Base-by-base conservation (phyloP, 1,140 invertebrate genomes). In the Manduca sexta region DNA sequence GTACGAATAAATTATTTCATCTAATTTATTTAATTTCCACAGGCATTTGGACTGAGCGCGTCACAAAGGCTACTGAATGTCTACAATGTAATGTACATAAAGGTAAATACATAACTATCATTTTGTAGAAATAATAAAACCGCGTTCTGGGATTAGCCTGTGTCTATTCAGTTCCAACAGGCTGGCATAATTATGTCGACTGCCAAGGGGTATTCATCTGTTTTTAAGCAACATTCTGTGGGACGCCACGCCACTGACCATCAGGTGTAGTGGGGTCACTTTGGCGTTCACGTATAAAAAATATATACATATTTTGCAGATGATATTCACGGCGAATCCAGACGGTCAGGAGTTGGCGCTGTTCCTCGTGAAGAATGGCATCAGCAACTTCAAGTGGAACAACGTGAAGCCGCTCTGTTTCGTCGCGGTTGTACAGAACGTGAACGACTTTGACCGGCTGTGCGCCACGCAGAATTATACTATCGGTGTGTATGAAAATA, bases 41-140 rank as follows among this genome's bases (percentile, higher is more conserved):
- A 81, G 77, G 66, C 66, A 12, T 18, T 78, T 2, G 75, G 77
- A 13, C 41, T 79, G n/a, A 81, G 79, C n/a, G 51, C 75, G 2
- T 72, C 74, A 0, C 69, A 78, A 39, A 56, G 75, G 35, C 26
- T 79, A 26, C 40, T 79, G 10, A 74, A 78, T 43, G 43, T 73
- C 0, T 55, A 60, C 60, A 75, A 77, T 47, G 60, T 60, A 4
- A 54, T 79, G 2, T 58, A 59, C 33, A 61, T 73, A 2, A 61
- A 66, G 56, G 63, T 66, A 53, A 31, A 13, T 8, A n/a, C 14
- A 39, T 21, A 18, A 39, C 11, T n/a, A 45, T 47, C 15, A 42
- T 40, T 40, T 40, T 30, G 16, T 39, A 14, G 12, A 46, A 33
- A n/a, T n/a, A n/a, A n/a, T n/a, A n/a, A n/a, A n/a, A n/a, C n/a